A percentile compares a stretch with the other conserved stretches of the same genome.
Evolutionary conservation across 2,888 invertebrate species (phyloP).

Genomic region (Antheraea assamensis): DNA sequence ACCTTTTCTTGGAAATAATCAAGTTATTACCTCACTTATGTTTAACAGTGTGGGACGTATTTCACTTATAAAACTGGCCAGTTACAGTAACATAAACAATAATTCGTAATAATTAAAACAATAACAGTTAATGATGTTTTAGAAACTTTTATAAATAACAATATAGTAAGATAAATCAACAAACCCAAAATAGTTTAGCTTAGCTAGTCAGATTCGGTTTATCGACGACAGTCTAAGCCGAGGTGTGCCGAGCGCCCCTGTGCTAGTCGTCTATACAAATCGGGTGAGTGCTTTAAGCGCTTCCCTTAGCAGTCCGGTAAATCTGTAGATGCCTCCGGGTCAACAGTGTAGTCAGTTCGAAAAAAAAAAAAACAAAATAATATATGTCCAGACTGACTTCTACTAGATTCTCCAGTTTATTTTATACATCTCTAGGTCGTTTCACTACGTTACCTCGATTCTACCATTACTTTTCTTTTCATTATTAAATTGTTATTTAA

Average conservation of each 20-base stretch:
- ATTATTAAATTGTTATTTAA: background rate
- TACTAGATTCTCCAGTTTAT: background rate
- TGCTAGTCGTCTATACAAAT: no score
- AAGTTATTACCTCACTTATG: background rate
- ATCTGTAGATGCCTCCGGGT: no score
- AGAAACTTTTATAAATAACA: background rate
- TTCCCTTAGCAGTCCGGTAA: no score
- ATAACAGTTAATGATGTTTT: background rate
- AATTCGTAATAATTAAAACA: background rate
- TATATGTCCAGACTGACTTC: background rate
- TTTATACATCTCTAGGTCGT: background rate
- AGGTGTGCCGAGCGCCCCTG: no score
- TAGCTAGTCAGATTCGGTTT: no score
- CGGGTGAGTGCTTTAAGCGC: no score
- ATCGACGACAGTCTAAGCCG: no score
- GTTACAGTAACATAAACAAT: background rate
- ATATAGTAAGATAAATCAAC: no score
- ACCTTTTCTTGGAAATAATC: slow-evolving; percentile 1
- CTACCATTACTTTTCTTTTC: background rate
- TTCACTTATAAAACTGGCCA: background rate
- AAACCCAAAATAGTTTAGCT: no score
- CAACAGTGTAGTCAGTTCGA: no score
- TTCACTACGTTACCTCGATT: background rate
- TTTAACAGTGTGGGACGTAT: background rate
- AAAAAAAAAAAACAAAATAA: no score